Base-by-base conservation (phyloP, 2,113 vertebrate species). In the Pipra filicauda region DNA sequence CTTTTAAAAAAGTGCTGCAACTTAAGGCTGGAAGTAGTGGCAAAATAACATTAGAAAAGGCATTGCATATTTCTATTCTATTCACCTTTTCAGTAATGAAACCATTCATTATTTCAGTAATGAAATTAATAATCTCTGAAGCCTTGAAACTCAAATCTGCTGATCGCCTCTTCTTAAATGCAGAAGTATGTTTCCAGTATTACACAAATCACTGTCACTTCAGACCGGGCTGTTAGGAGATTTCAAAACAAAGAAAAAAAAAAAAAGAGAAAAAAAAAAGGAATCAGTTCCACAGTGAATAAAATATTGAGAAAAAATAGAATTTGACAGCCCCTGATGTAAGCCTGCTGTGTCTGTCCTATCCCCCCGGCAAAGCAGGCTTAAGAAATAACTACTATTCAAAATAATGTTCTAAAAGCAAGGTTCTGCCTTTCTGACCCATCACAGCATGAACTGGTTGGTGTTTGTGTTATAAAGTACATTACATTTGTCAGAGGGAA, bases 131-230 rank as follows among this genome's bases (percentile, higher is more conserved):
- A 49, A 33, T 51, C 44, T 46, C 48, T 72, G 71, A 85, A 72
- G 62, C 54, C 37, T 81, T 51, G 82, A 76, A 88, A 85, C 71
- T 85, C 66, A 72, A 27, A 88, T 85, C 91, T 67, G 52, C 49
- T 81, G 85, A 75, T 77, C 86, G 17, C 73, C 57, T 71, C 81
- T 89, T 94, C 57, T 89, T n/a, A 93, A 93, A 96, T 89, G 77
- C 65, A 81, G 81, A 93, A 93, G 74, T 75, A 2, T 69, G 44
- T 93, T 93, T 91, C 85, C 78, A 82, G 24, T 78, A 52, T 87
- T 91, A 51, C 80, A 81, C 57, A 91, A 89, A 94, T 91, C 73
- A 49, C 76, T 77, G 69, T n/a, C 5, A 1, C n/a, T 91, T 86
- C 89, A 81, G 51, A 35, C 33, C 22, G 59, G 21, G 30, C 86